phyloP scores from a whole-genome alignment of 2,888 invertebrate genomes.

The Polia nebulosa region DNA sequence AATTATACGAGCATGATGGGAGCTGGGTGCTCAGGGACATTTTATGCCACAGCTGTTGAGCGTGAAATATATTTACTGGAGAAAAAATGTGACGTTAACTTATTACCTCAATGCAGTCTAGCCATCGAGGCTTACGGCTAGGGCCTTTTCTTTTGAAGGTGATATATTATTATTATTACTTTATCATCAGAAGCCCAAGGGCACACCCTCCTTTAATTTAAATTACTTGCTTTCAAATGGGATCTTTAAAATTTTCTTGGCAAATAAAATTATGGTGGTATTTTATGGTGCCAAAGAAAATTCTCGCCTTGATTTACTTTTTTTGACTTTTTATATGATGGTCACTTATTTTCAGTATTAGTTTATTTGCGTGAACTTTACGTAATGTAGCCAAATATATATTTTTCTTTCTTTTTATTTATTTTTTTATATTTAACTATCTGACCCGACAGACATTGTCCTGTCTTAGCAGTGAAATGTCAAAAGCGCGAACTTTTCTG shows the following conservation, averaged over 20 bases:
- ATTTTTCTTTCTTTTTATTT: too few species aligned
- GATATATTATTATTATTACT: constrained; percentile 33
- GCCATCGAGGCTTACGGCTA: constrained; percentile 13
- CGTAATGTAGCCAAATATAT: too few species aligned
- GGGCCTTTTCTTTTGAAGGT: constrained; percentile 16
- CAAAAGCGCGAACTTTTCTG: too few species aligned
- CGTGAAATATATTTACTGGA: constrained; percentile 14
- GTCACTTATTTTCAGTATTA: too few species aligned
- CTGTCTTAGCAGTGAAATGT: too few species aligned
- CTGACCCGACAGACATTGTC: too few species aligned
- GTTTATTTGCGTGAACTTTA: too few species aligned
- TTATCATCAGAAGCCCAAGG: constrained; percentile 24
- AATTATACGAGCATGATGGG: constrained; percentile 36
- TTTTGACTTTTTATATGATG: too few species aligned
- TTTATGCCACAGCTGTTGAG: constrained; percentile 38
- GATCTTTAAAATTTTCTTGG: constrained; percentile 5
- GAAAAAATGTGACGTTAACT: constrained; percentile 16
- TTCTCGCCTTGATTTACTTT: neutral
- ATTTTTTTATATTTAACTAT: neutral
- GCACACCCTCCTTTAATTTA: constrained; percentile 29
- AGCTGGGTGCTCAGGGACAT: constrained; percentile 16
- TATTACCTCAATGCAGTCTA: constrained; percentile 22
- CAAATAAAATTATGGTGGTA: constrained; percentile 19
- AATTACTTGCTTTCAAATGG: constrained; percentile 30
- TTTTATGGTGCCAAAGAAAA: constrained; percentile 13